Evolutionary conservation across 2,888 invertebrate genomes (phyloP).

Genomic region (Leistus spinibarbis): DNA sequence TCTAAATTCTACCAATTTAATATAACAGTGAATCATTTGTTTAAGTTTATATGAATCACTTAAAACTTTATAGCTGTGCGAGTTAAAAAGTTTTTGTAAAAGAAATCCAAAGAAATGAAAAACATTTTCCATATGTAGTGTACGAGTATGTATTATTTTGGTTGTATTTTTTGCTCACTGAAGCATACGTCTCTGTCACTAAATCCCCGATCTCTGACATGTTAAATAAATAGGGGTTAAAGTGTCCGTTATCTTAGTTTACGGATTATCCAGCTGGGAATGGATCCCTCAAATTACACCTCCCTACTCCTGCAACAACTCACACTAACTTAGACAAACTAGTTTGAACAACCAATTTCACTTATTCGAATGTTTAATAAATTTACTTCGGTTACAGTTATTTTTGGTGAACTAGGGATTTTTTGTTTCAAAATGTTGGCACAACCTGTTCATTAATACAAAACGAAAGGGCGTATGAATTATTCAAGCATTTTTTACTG

Average conservation of each 20-base stretch:
- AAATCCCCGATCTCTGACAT: constrained; percentile 12
- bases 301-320: neutral
- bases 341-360: neutral
- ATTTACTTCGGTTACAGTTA: no score
- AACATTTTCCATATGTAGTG: neutral
- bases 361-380: neutral
- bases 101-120: neutral
- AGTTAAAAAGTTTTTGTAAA: neutral
- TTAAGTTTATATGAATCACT: no score
- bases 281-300: constrained; percentile 11
- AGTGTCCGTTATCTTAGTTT: constrained; percentile 23
- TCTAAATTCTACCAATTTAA: no score
- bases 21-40: no score
- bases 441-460: no score
- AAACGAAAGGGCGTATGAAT: no score
- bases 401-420: no score
- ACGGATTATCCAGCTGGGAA: constrained; percentile 18
- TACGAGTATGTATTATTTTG: neutral
- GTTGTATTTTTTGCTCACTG: neutral
- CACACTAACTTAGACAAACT: neutral
- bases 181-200: constrained; percentile 17
- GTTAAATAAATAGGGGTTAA: constrained; percentile 28
- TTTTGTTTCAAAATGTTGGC: no score
- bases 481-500: no score
- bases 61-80: no score